Evolutionary conservation across 2,888 invertebrate species (phyloP), one percentile per base, ranked within the genome.

Genomic region (Prosapia bicincta): DNA sequence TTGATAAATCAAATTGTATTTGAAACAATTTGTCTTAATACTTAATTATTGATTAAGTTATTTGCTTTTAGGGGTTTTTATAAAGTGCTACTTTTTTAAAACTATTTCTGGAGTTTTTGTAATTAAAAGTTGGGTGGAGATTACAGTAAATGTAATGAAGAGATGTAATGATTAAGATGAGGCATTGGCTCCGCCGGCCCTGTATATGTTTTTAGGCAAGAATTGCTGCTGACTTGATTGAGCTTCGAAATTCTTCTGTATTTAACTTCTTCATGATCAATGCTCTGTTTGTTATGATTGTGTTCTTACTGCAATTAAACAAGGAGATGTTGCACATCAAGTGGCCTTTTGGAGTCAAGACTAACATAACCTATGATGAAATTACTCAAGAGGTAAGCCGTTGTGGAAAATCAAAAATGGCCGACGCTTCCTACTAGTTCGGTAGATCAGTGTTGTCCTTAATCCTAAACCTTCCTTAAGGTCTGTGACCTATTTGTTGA

Each of bases 181-280:
- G 54, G 54, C 54, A 9, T 54, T 54, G 54, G 54, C 20, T 54
- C 54, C 20, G n/a, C 54, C 54, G n/a, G 43, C 69, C 73, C 67
- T 43, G 74, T 28, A 72, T 71, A 66, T 74, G 85, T 86, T 91
- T 92, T 89, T 92, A 96, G 95, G 94, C 92, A 84, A 92, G 95
- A 89, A 95, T 96, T 86, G 93, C 95, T 83, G 88, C 87, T 85
- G 96, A 97, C 86, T 89, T 99, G 85, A 94, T 95, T 89, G 97
- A 97, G 85, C 89, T 99, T 83, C 90, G 98, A 85, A 97, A 98
- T 88, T 93, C 95, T 83, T 95, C 95, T 81, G 96, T 97, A 79
- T 97, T 98, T 88, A 95, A 93, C 82, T 98, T 99, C 90, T 95
- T 98, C 89, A 99, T 99, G 98, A 87, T 97, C 86, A 99, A 99